These are phyloP conservation scores for Sebastes aleutianus DNA, from an alignment of 2,797 vertebrate species.

Conservation along the genomic window DNA sequence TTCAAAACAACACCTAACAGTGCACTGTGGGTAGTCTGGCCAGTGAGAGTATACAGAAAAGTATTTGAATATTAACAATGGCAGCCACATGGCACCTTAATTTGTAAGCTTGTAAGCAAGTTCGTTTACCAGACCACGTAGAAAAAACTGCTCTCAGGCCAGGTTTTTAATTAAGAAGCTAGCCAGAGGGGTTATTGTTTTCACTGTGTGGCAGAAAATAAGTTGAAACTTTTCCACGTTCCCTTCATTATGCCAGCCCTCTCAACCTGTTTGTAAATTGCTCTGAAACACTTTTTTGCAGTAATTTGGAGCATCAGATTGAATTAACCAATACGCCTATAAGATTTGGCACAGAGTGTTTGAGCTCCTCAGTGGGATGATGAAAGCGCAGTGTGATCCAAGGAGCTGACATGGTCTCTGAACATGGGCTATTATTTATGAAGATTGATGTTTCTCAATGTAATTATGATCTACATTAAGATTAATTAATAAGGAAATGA, in stretches of 20 bases:
- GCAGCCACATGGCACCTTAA: constrained; percentile 41
- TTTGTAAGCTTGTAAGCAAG: constrained; percentile 57
- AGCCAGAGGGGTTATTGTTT: constrained; percentile 61
- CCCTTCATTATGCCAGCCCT: constrained; percentile 31
- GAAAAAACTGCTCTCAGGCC: constrained; percentile 28
- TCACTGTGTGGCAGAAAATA: constrained; percentile 48
- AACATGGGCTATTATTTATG: background rate
- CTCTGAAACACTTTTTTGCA: constrained; percentile 7
- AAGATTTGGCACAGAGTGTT: background rate
- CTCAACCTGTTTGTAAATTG: constrained; percentile 35
- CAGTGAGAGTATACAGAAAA: constrained; percentile 25
- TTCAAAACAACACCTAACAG: constrained; percentile 22
- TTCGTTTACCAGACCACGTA: constrained; percentile 32
- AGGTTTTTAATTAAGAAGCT: constrained; percentile 69
- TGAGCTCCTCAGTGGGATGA: constrained; percentile 5
- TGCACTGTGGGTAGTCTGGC: constrained; percentile 14
- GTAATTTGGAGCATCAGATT: constrained; percentile 32
- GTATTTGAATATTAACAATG: constrained; percentile 56
- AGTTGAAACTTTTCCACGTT: constrained; percentile 61
- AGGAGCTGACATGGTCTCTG: constrained; percentile 13
- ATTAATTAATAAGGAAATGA: background rate
- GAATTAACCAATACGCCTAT: constrained; percentile 20
- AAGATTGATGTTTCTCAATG: background rate
- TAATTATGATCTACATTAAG: constrained; percentile 1
- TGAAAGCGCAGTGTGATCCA: background rate